phyloP scores from a whole-genome alignment of 2,797 vertebrate genomes.

The Nannoperca obscura region DNA sequence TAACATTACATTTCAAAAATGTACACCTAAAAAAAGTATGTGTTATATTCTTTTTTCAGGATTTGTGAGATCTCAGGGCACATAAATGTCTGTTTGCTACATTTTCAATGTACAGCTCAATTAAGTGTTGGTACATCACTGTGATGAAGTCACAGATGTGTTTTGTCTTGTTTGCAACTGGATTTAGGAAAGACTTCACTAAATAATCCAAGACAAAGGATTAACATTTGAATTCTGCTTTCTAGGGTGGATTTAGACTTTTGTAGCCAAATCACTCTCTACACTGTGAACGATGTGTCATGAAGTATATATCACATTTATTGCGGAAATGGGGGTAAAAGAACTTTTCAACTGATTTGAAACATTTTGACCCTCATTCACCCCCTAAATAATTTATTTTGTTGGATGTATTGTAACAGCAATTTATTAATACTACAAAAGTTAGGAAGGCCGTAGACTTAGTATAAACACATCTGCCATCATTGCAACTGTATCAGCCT shows the following conservation, averaged over 20 bases:
- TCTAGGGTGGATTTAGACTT: conserved; percentile 27
- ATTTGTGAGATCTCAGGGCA: not conserved
- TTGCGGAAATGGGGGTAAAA: not conserved
- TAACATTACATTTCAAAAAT: conserved; percentile 11
- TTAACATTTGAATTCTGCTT: conserved; percentile 24
- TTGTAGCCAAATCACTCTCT: conserved; percentile 6
- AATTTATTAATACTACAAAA: conserved; percentile 11
- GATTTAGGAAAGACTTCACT: conserved; percentile 35
- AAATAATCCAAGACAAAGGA: conserved; percentile 43
- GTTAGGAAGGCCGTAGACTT: conserved; percentile 8
- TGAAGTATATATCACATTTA: conserved; percentile 1
- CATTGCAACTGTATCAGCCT: conserved; percentile 28
- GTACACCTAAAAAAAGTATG: not conserved
- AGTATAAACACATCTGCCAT: not conserved
- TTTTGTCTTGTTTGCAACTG: conserved; percentile 29
- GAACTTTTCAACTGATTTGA: not conserved
- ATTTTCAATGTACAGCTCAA: conserved; percentile 12
- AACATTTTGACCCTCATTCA: not conserved
- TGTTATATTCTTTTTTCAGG: not conserved
- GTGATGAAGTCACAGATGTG: not conserved
- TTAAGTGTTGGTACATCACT: conserved; percentile 3
- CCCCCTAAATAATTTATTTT: conserved; percentile 23
- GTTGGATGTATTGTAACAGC: conserved; percentile 9
- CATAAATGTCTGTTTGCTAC: conserved; percentile 8
- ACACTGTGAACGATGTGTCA: conserved; percentile 1